These are phyloP conservation scores for Pollachius pollachius DNA, from an alignment of 2,113 vertebrate species.

Conservation along the genomic window DNA sequence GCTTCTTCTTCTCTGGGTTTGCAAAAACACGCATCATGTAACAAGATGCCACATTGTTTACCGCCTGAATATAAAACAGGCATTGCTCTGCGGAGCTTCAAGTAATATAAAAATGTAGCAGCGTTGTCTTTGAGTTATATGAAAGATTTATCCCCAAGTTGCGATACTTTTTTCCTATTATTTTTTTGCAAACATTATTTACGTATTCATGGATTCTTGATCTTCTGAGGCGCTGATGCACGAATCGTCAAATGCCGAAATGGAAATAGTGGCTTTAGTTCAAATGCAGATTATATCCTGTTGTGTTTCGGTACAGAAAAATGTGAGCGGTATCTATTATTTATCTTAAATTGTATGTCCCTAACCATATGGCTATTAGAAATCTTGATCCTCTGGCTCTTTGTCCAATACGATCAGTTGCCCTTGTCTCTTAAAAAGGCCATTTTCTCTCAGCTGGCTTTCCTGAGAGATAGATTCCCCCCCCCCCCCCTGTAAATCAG, in stretches of 20 bases:
- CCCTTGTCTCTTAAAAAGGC: neutral
- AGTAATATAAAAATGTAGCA: constrained; percentile 79
- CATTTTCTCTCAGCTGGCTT: neutral
- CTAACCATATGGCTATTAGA: constrained; percentile 6
- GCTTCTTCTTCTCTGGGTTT: constrained; percentile 82
- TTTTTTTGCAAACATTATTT: constrained; percentile 44
- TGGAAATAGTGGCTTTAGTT: constrained; percentile 36
- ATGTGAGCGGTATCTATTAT: constrained; percentile 28
- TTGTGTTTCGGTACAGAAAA: constrained; percentile 20
- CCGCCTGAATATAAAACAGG: constrained; percentile 64
- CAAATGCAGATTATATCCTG: constrained; percentile 36
- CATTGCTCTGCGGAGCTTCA: constrained; percentile 68
- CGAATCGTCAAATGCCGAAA: constrained; percentile 51
- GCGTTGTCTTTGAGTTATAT: constrained; percentile 78
- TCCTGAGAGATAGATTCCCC: neutral
- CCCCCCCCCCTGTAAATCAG: neutral
- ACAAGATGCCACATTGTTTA: constrained; percentile 63
- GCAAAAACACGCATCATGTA: constrained; percentile 78
- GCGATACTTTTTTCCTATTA: constrained; percentile 45
- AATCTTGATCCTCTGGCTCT: constrained; percentile 9
- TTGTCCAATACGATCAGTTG: constrained; percentile 2
- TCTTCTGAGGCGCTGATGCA: constrained; percentile 53
- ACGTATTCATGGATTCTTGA: constrained; percentile 66
- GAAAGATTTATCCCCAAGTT: constrained; percentile 75
- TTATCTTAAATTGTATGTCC: constrained; percentile 33